phyloP scores from a whole-genome alignment of 2,797 vertebrate species.

The Hoplostethus mediterraneus region DNA sequence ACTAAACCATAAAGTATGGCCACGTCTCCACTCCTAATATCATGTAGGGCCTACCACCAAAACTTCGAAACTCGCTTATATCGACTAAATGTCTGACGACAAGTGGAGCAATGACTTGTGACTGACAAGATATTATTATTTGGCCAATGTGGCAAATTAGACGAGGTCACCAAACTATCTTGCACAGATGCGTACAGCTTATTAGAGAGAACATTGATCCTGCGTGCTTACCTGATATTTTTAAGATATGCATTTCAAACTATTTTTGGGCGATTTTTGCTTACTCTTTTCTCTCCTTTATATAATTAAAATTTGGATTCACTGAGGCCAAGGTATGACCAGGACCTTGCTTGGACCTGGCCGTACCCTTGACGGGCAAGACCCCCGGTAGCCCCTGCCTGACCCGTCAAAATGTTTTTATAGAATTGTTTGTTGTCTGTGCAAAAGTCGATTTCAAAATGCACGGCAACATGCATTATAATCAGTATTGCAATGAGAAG shows the following conservation, averaged over 20 bases:
- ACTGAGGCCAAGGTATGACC: no score
- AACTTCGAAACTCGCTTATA: no score
- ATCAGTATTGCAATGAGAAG: not conserved
- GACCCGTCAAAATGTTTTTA: not conserved
- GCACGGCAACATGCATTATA: not conserved
- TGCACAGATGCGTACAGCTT: no score
- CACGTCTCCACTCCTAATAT: no score
- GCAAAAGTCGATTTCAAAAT: not conserved
- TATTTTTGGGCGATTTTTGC: not conserved
- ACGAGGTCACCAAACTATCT: not conserved
- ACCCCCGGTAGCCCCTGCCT: no score
- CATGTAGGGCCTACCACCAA: no score
- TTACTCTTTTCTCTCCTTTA: not conserved
- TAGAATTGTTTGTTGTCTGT: not conserved
- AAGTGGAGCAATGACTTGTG: not conserved
- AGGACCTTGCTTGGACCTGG: no score
- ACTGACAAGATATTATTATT: conserved; percentile 17
- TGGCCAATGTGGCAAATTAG: conserved; percentile 5
- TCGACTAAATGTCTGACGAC: not conserved
- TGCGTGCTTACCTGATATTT: not conserved
- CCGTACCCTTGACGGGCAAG: no score
- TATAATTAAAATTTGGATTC: not conserved
- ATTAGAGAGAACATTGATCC: no score
- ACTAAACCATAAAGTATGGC: not conserved
- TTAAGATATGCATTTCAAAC: not conserved